These are phyloP conservation scores for Euborellia annulipes DNA, from an alignment of 1,140 invertebrate genomes.

Conservation along the genomic window DNA sequence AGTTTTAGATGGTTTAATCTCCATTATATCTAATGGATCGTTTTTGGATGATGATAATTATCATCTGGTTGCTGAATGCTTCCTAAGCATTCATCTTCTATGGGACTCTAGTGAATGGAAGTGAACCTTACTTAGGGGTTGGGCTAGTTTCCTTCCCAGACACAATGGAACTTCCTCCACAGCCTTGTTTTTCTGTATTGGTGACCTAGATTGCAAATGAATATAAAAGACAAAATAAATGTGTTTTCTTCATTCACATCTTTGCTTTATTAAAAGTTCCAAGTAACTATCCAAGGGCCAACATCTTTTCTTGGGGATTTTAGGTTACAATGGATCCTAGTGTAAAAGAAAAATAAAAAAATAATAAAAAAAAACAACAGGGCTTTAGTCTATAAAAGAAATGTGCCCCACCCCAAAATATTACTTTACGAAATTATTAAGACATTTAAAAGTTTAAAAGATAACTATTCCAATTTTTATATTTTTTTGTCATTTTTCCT, in stretches of 20 bases:
- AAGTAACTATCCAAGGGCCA: no score
- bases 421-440: no score
- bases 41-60: slow-evolving; percentile 1
- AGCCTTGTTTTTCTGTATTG: slow-evolving; percentile 16
- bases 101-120: slow-evolving; percentile 5
- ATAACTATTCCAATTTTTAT: no score
- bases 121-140: slow-evolving; percentile 5
- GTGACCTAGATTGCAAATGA: slow-evolving; percentile 15
- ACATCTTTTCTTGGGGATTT: no score
- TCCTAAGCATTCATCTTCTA: slow-evolving; percentile 1
- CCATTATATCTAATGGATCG: slow-evolving; percentile 1
- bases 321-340: no score
- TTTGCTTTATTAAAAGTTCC: no score
- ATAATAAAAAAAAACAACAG: no score
- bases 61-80: neutral
- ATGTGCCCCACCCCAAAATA: no score
- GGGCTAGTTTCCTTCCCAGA: slow-evolving; percentile 8
- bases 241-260: slow-evolving; percentile 8
- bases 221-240: slow-evolving; percentile 16
- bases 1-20: slow-evolving; percentile 3
- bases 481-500: no score
- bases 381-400: no score
- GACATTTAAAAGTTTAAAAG: no score
- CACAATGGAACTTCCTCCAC: slow-evolving; percentile 14
- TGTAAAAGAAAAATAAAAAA: no score